phyloP scores from a whole-genome alignment of 2,797 vertebrate genomes.

The Synaphobranchus kaupii region DNA sequence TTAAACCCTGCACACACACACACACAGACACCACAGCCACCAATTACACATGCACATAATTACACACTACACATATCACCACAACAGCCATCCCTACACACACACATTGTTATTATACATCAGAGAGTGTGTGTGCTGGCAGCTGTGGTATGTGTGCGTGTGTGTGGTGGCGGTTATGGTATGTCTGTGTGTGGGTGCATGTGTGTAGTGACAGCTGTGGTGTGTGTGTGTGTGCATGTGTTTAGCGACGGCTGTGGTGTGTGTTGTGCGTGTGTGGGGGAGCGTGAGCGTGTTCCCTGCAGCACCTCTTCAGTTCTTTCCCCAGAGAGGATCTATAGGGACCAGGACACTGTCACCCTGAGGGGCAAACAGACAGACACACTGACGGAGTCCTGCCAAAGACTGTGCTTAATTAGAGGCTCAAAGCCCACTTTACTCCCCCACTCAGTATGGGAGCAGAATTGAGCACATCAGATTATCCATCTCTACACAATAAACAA shows the following conservation, averaged over 20 bases:
- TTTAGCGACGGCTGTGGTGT: not conserved
- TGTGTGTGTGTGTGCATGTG: not conserved
- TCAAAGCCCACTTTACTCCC: constrained; percentile 24
- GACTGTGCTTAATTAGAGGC: constrained; percentile 45
- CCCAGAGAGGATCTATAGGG: not conserved
- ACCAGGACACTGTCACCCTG: not conserved
- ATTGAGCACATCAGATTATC: not conserved
- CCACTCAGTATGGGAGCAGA: constrained; percentile 25
- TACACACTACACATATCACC: not conserved
- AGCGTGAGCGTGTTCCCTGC: not conserved
- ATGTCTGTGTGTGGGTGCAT: too few relatives aligned
- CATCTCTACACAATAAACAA: not conserved
- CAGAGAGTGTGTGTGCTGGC: not conserved
- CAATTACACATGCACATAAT: not conserved
- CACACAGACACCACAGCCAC: not conserved
- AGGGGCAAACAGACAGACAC: constrained; percentile 8
- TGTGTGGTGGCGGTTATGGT: too few relatives aligned
- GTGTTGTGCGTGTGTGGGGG: not conserved
- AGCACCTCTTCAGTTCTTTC: not conserved
- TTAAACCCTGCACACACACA: not conserved
- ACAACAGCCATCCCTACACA: too few relatives aligned
- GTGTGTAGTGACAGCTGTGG: too few relatives aligned
- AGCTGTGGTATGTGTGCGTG: too few relatives aligned
- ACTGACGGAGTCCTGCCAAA: constrained; percentile 18
- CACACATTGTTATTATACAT: too few relatives aligned